Base-by-base conservation (phyloP, 2,888 invertebrate genomes). In the Eilema sororculum region DNA sequence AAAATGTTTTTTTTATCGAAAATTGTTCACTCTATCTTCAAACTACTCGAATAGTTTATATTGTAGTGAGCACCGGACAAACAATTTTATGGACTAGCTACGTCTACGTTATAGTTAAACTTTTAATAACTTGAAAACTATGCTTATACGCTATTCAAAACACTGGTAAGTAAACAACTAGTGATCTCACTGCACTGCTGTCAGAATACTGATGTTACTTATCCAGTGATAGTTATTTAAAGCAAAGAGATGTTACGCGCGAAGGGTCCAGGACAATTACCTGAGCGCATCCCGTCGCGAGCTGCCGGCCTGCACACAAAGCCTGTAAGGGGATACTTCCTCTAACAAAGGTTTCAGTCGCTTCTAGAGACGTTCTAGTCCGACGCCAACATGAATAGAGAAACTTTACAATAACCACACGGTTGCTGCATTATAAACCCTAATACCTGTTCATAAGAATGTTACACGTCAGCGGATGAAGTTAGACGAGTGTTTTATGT, bases 251-350 rank as follows among this genome's bases (percentile, higher is more conserved):
- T 86, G 94, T 94, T 94, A 89, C 95, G 90, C 90, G 86, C 89
- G 85, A 91, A 79, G 88, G 86, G 79, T 74, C 85, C 87, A 69
- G 87, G 86, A 94, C 94, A 94, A 95, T 93, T 87, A 89, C 80
- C 77, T 86, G 84, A 83, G 81, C 89, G 91, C 93, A 91, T 92
- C 91, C 91, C 91, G 92, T 86, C 84, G 82, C 82, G 80, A 85
- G 87, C 81, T 84, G 87, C 87, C 88, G 83, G 84, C 82, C 79
- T 85, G 78, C 84, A 84, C 85, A 94, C 94, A 95, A 94, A 92
- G 92, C 87, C 75, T 86, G 95, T 93, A 94, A 95, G 91, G 85
- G 85, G 94, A 95, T 94, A 95, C 92, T 94, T 93, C 94, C 93
- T 92, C 87, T 89, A 90, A 93, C 95, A 93, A 91, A 87, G 89